Evolutionary conservation across 2,888 invertebrate genomes (phyloP).

Genomic region (Panorpa germanica): DNA sequence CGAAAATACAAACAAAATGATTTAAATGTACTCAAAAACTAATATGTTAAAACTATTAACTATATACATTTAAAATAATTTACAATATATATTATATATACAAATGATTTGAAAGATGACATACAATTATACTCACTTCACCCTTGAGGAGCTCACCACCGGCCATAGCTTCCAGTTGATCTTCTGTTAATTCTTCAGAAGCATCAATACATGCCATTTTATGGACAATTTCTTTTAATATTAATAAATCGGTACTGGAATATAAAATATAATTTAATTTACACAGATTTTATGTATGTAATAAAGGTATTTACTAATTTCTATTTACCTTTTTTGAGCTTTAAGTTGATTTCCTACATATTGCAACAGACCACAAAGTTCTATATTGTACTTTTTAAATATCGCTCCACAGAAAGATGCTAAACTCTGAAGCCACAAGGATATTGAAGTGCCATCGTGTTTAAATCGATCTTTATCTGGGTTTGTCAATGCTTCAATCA

Average conservation of each 20-base stretch:
- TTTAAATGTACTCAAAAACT: no score
- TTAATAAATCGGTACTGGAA: slow-evolving; percentile 66
- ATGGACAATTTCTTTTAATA: slow-evolving; percentile 92
- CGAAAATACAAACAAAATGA: no score
- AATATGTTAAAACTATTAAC: no score
- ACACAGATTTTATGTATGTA: slow-evolving; percentile 6
- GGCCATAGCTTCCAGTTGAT: slow-evolving; percentile 91
- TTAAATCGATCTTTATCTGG: slow-evolving; percentile 62
- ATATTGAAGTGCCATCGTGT: slow-evolving; percentile 79
- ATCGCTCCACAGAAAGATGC: slow-evolving; percentile 92
- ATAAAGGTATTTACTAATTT: no score
- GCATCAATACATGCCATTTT: slow-evolving; percentile 99
- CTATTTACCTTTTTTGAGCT: slow-evolving; percentile 69
- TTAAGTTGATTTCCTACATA: slow-evolving; percentile 96
- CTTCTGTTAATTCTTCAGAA: slow-evolving; percentile 86
- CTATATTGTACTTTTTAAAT: slow-evolving; percentile 93
- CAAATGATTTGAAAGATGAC: no score
- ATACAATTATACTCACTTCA: slow-evolving; percentile 48
- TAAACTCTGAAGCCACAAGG: slow-evolving; percentile 85
- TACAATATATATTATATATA: slow-evolving; percentile 1
- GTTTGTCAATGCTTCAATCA: slow-evolving; percentile 78
- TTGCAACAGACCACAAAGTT: slow-evolving; percentile 85
- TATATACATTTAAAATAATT: no score
- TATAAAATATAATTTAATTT: slow-evolving; percentile 17
- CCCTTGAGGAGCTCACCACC: slow-evolving; percentile 90